phyloP scores from a whole-genome alignment of 2,888 invertebrate genomes.

The Sipha maydis region DNA sequence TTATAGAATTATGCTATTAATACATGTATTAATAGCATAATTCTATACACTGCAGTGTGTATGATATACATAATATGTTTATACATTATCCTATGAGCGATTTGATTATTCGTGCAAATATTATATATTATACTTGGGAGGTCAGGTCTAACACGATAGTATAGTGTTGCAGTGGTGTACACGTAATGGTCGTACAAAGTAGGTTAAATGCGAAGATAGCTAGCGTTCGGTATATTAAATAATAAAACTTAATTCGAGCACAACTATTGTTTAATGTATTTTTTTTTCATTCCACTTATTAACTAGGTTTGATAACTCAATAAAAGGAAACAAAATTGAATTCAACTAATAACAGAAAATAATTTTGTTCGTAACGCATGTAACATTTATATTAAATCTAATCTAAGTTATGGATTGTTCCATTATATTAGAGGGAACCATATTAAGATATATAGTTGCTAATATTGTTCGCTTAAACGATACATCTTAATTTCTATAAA shows the following conservation, averaged over 20 bases:
- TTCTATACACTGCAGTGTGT: too few relatives aligned
- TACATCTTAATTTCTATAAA: constrained; percentile 25
- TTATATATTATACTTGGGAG: constrained; percentile 33
- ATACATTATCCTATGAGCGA: constrained; percentile 35
- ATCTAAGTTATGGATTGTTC: constrained; percentile 1
- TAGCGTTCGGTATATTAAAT: constrained; percentile 30
- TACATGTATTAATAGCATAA: too few relatives aligned
- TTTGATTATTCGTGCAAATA: constrained; percentile 46
- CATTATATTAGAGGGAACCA: not conserved
- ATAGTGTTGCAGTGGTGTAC: not conserved
- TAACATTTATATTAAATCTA: not conserved
- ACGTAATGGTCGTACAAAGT: constrained; percentile 3
- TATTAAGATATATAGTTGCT: not conserved
- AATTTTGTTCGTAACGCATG: not conserved
- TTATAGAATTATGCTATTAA: constrained; percentile 15
- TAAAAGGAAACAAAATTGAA: constrained; percentile 5
- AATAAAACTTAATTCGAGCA: constrained; percentile 36
- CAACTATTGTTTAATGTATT: not conserved
- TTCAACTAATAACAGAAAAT: constrained; percentile 14
- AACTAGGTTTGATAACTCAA: not conserved
- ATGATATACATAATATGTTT: not conserved
- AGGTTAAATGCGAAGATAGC: constrained; percentile 48
- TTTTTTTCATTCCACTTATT: not conserved
- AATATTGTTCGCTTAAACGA: not conserved
- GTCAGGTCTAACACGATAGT: constrained; percentile 47